Evolutionary conservation across 2,888 invertebrate genomes (phyloP), one percentile per base, ranked within the genome.

Genomic region (Emmelina monodactyla): DNA sequence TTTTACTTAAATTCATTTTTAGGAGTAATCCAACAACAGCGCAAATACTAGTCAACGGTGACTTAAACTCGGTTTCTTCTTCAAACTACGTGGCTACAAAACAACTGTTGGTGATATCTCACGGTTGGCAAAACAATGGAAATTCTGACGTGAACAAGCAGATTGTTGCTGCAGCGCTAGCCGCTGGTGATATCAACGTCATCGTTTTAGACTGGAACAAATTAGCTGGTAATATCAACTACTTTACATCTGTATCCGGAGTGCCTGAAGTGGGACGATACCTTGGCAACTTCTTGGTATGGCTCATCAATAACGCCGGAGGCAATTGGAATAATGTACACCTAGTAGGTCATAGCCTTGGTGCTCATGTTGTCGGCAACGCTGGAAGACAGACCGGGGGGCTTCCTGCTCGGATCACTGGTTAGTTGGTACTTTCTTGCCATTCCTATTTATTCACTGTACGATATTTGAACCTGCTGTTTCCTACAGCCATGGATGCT

Each of bases 41-140:
- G 9, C 71, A 69, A 51, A 31, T 68, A 2, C 47, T 78, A 1
- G 43, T 46, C 1, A 42, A 65, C 37, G 61, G 61, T 2, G 55
- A 76, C 25, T 51, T 51, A 1, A 58, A 61, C 46, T 50, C 58
- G 4, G 47, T 72, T 16, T 41, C 46, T 22, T 54, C 43, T 31
- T 69, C 72, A 0, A 60, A 65, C 46, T 73, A 62, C 43, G 37
- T 37, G 9, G 44, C 38, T 5, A 45, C 36, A 22, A 53, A 58
- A 11, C 56, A 55, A 0, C 37, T 58, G 1, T 60, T 58, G 33
- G 64, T 72, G 3, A 48, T 72, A 22, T 61, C 63, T 6, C 73
- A 73, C 37, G 72, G 73, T 13, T 72, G 70, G 70, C 63, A 61
- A 41, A 58, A 56, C 43, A 51, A 63, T 22, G 64, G 65, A 22